Evolutionary conservation across 2,888 invertebrate genomes (phyloP), one percentile per base, ranked within the genome.

Genomic region (Microplitis manilae): DNA sequence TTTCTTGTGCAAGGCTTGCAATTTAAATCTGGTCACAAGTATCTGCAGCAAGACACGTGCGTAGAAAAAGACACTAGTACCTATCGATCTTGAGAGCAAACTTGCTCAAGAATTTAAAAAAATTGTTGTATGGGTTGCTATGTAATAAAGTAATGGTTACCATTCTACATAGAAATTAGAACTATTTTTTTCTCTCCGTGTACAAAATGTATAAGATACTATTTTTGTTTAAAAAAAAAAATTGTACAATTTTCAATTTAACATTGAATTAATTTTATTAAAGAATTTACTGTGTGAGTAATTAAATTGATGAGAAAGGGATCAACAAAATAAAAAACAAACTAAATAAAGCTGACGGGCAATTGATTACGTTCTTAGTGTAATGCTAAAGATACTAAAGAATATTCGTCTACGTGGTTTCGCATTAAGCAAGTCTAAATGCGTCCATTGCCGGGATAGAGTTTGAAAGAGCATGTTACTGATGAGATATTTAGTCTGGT

Each of bases 381-480:
- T 1, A 20, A 20, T 20, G 79, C 81, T 78, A 79, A 80, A 81
- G 81, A 81, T 80, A 80, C 80, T 59, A 77, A 80, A 80, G 73
- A 39, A 60, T 9, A 60, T 38, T 38, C 15, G 61, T 71, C 71
- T 30, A 67, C 73, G 76, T 67, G 77, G 79, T 77, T 77, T 77
- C 39, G 39, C 72, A 79, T 76, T 76, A 79, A 70, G 76, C 79
- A 77, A 80, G 79, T 81, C 81, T 81, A 81, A 79, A 80, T 81
- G 70, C 41, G 81, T 77, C 79, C 60, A 68, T 79, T 76, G 76
- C 77, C 41, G 75, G 73, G 77, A 75, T 74, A 73, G 68, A 60
- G 70, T 15, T 13, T 30, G 6, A 17, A 30, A 38, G 17, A 64
- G 64, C 7, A 38, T 41, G 38, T 20, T 67, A 77, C 73, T 50